Base-by-base conservation (phyloP, 2,888 invertebrate genomes). In the Doris montereyensis region DNA sequence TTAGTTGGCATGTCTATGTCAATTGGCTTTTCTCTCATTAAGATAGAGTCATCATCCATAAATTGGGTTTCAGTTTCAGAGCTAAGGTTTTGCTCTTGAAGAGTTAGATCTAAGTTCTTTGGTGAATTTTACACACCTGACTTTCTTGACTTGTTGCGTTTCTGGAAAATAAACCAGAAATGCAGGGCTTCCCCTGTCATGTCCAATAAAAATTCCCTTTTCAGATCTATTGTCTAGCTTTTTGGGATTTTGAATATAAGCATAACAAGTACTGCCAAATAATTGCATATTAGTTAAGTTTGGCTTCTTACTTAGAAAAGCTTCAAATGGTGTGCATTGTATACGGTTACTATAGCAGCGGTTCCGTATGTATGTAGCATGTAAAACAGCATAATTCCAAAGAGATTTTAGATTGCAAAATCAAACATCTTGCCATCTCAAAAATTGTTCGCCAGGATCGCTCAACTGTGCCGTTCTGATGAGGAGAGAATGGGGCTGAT, bases 371-470 rank as follows among this genome's bases (percentile, higher is more conserved):
- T 81, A 80, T 57, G 75, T 76, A 4, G 81, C 74, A 72, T 58
- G 82, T 58, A 71, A 77, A 72, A 83, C 77, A 21, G 79, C 81
- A 79, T 81, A 83, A 34, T 52, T 32, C 84, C 84, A 84, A 72
- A 83, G 30, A 17, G 35, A 58, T 65, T 82, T 81, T 57, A 13
- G 32, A 28, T 2, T 71, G 24, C 24, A 78, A 5, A 3, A 76
- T 21, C 35, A 78, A 70, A 28, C 76, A 67, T 17, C 70, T 68
- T 70, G 68, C 34, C 24, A 34, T 75, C 13, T 67, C 58, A 67
- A 67, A 75, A 10, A 79, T n/a, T 13, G 79, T 52, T 21, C 79
- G 13, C 76, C 76, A 79, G 5, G 17, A 58, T 28, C 79, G 1
- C n/a, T 79, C 79, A 34, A 52, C 62, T 13, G 76, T 77, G n/a